Evolutionary conservation across 1,140 invertebrate species (phyloP).

Genomic region (Riptortus pedestris): DNA sequence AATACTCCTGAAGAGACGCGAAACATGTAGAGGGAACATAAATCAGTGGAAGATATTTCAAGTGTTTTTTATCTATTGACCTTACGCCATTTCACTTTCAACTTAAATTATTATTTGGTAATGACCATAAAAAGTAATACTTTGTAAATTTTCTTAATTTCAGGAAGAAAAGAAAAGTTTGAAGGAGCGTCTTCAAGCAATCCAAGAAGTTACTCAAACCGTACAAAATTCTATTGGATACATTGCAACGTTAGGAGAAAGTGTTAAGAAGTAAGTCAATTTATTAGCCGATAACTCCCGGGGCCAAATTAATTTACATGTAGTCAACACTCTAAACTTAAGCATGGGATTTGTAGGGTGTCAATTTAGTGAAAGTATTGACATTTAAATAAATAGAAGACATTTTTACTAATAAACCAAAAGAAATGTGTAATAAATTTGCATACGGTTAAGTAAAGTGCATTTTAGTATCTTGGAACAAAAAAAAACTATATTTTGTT

Average conservation of each 20-base stretch:
- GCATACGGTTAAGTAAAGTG: too few relatives aligned
- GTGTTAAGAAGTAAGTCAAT: constrained; percentile 76
- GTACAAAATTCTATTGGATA: constrained; percentile 91
- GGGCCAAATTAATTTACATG: constrained; percentile 27
- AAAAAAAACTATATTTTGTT: too few relatives aligned
- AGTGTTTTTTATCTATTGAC: too few relatives aligned
- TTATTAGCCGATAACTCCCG: too few relatives aligned
- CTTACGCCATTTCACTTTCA: too few relatives aligned
- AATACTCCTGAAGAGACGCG: too few relatives aligned
- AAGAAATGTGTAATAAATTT: background rate
- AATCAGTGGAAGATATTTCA: too few relatives aligned
- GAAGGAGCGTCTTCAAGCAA: constrained; percentile 84
- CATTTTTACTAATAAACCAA: background rate
- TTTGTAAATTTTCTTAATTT: too few relatives aligned
- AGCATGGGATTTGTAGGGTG: background rate
- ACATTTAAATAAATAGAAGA: background rate
- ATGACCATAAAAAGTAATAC: too few relatives aligned
- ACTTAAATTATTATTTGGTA: too few relatives aligned
- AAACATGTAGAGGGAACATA: too few relatives aligned
- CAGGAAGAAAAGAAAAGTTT: constrained; percentile 92
- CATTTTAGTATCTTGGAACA: too few relatives aligned
- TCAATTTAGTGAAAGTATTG: background rate
- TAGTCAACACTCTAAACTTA: background rate
- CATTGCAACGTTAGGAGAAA: constrained; percentile 82
- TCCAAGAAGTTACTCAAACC: constrained; percentile 88